Conservation (phyloP, 2,888 invertebrate genomes). For the Noctua comes region DNA sequence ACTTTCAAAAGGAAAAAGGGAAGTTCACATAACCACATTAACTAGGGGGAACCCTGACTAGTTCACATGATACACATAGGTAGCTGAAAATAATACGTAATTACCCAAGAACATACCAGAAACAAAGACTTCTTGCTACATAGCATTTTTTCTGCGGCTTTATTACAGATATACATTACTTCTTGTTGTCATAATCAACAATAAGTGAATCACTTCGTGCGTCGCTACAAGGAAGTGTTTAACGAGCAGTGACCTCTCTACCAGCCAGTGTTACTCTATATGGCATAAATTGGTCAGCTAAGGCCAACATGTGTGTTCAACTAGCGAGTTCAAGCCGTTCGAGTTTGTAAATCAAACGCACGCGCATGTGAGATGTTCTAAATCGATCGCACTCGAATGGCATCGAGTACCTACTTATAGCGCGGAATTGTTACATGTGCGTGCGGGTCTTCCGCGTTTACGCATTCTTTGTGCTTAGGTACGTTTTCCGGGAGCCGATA, state of each 20-base stretch:
- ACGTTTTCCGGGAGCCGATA: constrained; percentile 75
- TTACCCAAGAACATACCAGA: constrained; percentile 17
- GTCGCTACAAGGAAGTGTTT: constrained; percentile 73
- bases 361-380: constrained; percentile 71
- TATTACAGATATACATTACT: constrained; percentile 27
- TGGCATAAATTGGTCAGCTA: constrained; percentile 78
- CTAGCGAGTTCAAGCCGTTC: constrained; percentile 53
- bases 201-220: constrained; percentile 61
- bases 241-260: constrained; percentile 75
- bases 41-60: background rate
- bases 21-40: background rate
- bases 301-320: constrained; percentile 78
- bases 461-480: constrained; percentile 68
- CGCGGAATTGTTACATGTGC: constrained; percentile 66
- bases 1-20: background rate
- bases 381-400: constrained; percentile 68
- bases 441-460: constrained; percentile 79
- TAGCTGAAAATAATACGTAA: background rate
- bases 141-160: constrained; percentile 29
- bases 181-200: constrained; percentile 38
- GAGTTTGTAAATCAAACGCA: constrained; percentile 66
- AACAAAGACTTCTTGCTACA: constrained; percentile 22
- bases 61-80: background rate
- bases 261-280: constrained; percentile 71
- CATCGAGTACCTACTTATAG: constrained; percentile 66